Base-by-base conservation (phyloP, 2,113 vertebrate species). In the Oncorhynchus masou region DNA sequence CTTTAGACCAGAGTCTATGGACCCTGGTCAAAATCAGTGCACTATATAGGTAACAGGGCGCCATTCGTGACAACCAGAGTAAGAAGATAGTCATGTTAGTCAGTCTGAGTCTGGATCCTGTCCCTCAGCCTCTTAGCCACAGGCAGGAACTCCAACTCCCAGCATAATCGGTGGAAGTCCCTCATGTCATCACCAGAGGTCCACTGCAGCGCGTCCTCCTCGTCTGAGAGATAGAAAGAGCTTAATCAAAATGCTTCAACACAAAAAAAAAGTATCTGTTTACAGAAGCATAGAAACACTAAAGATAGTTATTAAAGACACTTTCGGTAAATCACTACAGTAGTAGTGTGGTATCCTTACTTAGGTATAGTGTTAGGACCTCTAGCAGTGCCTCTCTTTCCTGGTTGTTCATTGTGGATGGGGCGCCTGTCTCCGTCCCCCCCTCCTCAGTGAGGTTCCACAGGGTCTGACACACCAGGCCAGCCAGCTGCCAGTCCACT, bases 71-170 rank as follows among this genome's bases (percentile, higher is more conserved):
- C 39, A 45, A 45, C 2, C 39, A 45, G 39, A 45, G 39, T 45
- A 45, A 45, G 39, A 8, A 39, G 39, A 39, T 51, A 16, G 49
- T 16, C 9, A 45, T 45, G 39, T 45, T 9, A 45, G 39, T 45
- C 39, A 45, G 39, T 45, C 22, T 79, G 85, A 16, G 74, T 85
- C 86, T 91, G 88, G 76, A 97, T 92, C 51, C 89, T 92, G n/a
- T 86, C 85, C 29, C 90, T 88, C 77, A 99, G 95, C 66, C 94
- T 95, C 82, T 92, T 87, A 66, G 96, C 96, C 76, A 97, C 95
- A 1, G 97, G 96, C 57, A 92, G 90, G 86, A 99, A 99, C 76
- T 98, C 95, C 19, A 83, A 85, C 90, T 99, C 96, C 98, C 98
- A 98, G 60, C 94, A 95, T 0, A 92, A 84, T 83, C 62, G 94